Evolutionary conservation across 1,140 invertebrate genomes (phyloP), one percentile per base, ranked within the genome.

Genomic region (Maconellicoccus hirsutus): DNA sequence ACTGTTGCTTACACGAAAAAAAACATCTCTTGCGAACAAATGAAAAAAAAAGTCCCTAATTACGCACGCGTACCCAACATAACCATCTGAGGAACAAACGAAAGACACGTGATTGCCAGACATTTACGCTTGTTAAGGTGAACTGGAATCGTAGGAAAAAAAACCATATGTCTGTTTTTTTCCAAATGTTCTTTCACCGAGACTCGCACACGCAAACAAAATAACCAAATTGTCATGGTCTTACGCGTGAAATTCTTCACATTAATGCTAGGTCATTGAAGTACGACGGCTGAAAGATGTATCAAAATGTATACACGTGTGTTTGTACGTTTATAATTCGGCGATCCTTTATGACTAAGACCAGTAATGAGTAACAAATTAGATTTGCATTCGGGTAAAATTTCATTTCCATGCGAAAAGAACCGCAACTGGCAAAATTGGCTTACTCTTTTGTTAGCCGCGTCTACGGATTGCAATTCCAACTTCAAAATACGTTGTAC

Each of bases 41-140:
- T n/a, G n/a, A n/a, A n/a, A n/a, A n/a, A n/a, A n/a, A n/a, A n/a
- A n/a, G 12, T 33, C 12, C 29, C 29, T 33, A 33, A 33, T 33
- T 33, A 12, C 29, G 3, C 29, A 12, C 29, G 3, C 29, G 29
- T 33, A 33, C 29, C 29, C 12, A 6, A 33, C 29, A 33, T 33
- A 6, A 3, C 4, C 12, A 33, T 12, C 4, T 12, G 12, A 33
- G 29, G 29, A 16, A 14, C 42, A 16, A 52, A 19, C 3, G 42
- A 52, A 52, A 52, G 42, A 52, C 42, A 52, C 42, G 42, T 52
- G 42, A 52, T 52, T 52, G 16, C 42, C 42, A 52, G 42, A 52
- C 42, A 52, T 52, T 52, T 52, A 52, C 42, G 42, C 42, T 52
- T 16, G 16, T 52, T 52, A 52, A 52, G 42, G 42, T 52, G 42